Conservation (phyloP, 2,113 vertebrate species). For the Rynchops niger region DNA sequence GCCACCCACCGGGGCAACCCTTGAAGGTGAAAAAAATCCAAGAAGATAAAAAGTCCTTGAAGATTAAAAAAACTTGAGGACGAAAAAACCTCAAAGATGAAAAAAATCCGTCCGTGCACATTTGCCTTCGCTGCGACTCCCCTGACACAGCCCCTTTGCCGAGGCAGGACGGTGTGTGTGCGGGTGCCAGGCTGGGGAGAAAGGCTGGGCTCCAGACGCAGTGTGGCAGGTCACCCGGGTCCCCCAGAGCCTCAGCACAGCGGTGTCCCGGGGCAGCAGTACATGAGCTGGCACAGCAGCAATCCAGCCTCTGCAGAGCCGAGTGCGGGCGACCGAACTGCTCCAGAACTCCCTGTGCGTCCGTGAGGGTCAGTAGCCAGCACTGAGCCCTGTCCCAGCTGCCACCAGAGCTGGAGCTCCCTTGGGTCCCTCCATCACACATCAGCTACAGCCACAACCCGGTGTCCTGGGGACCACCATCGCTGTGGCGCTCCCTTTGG, state of each 20-base stretch:
- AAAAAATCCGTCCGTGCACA: accelerated
- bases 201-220: not conserved
- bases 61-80: not conserved
- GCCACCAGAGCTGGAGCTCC: not conserved
- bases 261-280: accelerated
- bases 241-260: not conserved
- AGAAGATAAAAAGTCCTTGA: not conserved
- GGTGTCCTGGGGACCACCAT: not conserved
- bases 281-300: not conserved
- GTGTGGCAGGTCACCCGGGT: not conserved
- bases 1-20: accelerated
- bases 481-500: not conserved
- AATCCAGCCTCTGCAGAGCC: not conserved
- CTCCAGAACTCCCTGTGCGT: accelerated
- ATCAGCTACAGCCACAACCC: not conserved
- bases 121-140: not conserved
- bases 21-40: not conserved
- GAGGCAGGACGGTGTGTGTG: not conserved
- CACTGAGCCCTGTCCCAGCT: not conserved
- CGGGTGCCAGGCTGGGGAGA: not conserved
- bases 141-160: not conserved
- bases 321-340: accelerated
- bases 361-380: accelerated
- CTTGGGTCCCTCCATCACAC: not conserved
- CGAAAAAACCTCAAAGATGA: not conserved